A percentile compares a stretch with the other conserved stretches of the same genome.
Evolutionary conservation across 2,888 invertebrate genomes (phyloP).

Genomic region (Amphiduros pacificus): DNA sequence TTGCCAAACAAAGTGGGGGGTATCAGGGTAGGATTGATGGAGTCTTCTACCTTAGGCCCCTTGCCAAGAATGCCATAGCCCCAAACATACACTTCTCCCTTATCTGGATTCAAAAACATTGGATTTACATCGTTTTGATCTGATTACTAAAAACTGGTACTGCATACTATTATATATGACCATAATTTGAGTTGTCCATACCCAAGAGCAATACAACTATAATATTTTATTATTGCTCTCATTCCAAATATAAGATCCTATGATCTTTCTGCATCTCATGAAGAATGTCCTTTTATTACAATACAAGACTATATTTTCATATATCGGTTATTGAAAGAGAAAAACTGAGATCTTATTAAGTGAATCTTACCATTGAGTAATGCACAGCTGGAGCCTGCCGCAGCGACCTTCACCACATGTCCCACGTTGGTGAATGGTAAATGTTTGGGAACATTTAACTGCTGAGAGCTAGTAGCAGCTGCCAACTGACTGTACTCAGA

Average conservation of each 20-base stretch:
- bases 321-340: no score
- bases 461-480: conserved; percentile 60
- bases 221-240: no score
- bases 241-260: no score
- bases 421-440: conserved; percentile 68
- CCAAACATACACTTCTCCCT: conserved; percentile 88
- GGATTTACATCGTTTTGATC: no score
- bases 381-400: conserved; percentile 85
- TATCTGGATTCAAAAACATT: conserved; percentile 65
- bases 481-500: conserved; percentile 87
- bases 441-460: conserved; percentile 74
- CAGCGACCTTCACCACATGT: conserved; percentile 76
- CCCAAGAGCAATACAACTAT: no score
- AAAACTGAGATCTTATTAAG: no score
- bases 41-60: conserved; percentile 76
- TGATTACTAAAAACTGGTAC: background rate
- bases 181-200: no score
- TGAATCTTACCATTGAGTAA: conserved; percentile 77
- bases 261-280: no score
- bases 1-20: conserved; percentile 82
- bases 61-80: conserved; percentile 89
- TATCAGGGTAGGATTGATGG: conserved; percentile 71
- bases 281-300: no score
- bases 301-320: no score
- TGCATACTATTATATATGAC: no score